Evolutionary conservation across 2,113 vertebrate genomes (phyloP), one percentile per base, ranked within the genome.

Genomic region (Ptychochromis oligacanthus): DNA sequence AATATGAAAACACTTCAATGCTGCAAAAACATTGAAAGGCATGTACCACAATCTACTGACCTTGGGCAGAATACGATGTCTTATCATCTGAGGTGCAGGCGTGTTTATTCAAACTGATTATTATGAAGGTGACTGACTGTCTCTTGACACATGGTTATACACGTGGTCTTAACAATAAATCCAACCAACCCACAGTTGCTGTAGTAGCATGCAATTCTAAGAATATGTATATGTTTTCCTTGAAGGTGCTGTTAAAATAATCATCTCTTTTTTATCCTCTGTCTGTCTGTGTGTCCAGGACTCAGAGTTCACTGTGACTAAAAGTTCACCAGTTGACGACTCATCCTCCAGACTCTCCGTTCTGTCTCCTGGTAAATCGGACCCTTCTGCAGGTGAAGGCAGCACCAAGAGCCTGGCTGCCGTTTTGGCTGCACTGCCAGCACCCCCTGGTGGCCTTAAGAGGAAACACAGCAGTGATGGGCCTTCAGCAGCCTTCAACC

Each of bases 391-490:
- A 31, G 95, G 94, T 78, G 96, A 96, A 20, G 93, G 77, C 58
- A 72, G 81, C 89, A 86, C 93, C 78, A 97, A 97, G 88, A 95
- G 92, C 60, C 91, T 97, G 87, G 93, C 95, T 49, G 77, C 87
- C 3, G 84, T 97, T 61, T 90, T 97, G 38, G 96, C 96, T 49
- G 90, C 85, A 6, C 92, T 97, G 59, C 96, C 96, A 20, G 90
- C 92, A 0, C 80, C 93, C 82, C 76, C 94, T 28, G 86, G 93
- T 83, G 91, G 93, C 84, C 86, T 97, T 43, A 98, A 98, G 94
- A 97, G 97, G 95, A 97, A 97, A 57, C 92, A 94, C 88, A 94
- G 93, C 6, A 92, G 67, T 64, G 96, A 96, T 26, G 88, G 81
- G 0, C 55, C 77, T 18, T 54, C 86, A 0, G 49, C 80, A 5